Base-by-base conservation (phyloP, 1,140 invertebrate species). In the Atta cephalotes region DNA sequence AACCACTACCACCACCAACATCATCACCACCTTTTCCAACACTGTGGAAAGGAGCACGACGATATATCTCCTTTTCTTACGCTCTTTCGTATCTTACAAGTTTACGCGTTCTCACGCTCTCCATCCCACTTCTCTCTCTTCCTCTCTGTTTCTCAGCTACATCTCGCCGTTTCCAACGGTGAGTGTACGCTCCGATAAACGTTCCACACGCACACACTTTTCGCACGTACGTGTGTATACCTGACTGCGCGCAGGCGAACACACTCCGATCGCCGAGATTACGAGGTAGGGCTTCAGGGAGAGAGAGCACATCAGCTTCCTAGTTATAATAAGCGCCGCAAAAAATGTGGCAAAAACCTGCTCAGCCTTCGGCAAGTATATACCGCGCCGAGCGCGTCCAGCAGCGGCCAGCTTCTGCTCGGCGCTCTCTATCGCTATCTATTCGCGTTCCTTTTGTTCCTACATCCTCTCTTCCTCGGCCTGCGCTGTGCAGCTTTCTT, bases 301-400 rank as follows among this genome's bases (percentile, higher is more conserved):
- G 78, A 70, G 78, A 81, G 58, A 90, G 85, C 86, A 89, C 90
- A 86, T 92, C 92, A 90, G 92, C 94, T 94, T 94, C 93, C 93
- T 94, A 95, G 94, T 94, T 94, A 94, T 94, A 94, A 95, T 94
- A 94, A 94, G 94, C 91, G 92, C 77, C 86, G 87, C 87, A 92
- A 94, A 93, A 93, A 94, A 90, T 89, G 70, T 86, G 82, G 91
- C 92, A 93, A 94, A 94, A 95, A 94, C 94, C 93, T 94, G 94
- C 93, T 93, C 92, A 92, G 94, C 94, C 94, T 92, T 88, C 89
- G 93, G 94, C 93, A 88, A 90, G 85, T 92, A 89, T 90, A 88
- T 74, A 92, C 79, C 91, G 65, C 25, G 65, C 39, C 65, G 28
- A 18, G 45, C 39, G 62, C 78, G 70, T 62, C 56, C 70, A 89